Percentiles rank a stretch among this genome's conserved stretches.
Conservation (phyloP, 2,888 invertebrate species). For the Stomorhina lunata region DNA sequence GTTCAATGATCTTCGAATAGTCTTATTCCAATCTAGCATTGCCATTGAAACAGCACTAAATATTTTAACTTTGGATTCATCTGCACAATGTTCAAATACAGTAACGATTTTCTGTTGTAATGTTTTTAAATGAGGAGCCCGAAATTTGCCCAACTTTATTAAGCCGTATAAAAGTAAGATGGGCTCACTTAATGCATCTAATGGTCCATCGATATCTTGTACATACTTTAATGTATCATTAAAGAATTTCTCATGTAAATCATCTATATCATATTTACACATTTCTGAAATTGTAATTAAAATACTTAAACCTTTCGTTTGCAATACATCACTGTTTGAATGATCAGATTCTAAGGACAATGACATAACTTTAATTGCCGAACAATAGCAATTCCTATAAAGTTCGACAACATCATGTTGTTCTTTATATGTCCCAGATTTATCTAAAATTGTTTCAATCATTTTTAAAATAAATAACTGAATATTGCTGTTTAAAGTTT, state of each 20-base stretch:
- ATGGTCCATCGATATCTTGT: conserved; percentile 73
- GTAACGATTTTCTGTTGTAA: conserved; percentile 73
- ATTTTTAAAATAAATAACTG: conserved; percentile 74
- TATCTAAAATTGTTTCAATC: conserved; percentile 69
- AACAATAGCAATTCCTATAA: conserved; percentile 72
- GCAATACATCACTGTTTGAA: conserved; percentile 58
- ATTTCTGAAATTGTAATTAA: conserved; percentile 68
- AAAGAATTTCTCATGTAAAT: conserved; percentile 74
- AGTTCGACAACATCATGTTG: conserved; percentile 30
- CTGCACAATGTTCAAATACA: conserved; percentile 74
- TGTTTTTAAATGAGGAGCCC: conserved; percentile 70
- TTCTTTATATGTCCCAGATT: conserved; percentile 62
- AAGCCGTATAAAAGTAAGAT: conserved; percentile 76
- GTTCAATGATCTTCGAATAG: conserved; percentile 66
- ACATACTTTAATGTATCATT: conserved; percentile 72
- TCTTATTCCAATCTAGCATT: conserved; percentile 74
- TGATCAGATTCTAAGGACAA: conserved; percentile 70
- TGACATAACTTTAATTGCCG: conserved; percentile 75
- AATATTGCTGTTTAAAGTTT: conserved; percentile 72
- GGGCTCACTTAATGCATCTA: conserved; percentile 76
- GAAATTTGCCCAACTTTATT: conserved; percentile 73
- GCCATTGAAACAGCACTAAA: conserved; percentile 76
- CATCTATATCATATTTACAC: conserved; percentile 62
- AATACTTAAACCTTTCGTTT: conserved; percentile 66
- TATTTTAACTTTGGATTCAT: conserved; percentile 77